Conservation (phyloP, 2,888 invertebrate species). For the Meteorus colon region DNA sequence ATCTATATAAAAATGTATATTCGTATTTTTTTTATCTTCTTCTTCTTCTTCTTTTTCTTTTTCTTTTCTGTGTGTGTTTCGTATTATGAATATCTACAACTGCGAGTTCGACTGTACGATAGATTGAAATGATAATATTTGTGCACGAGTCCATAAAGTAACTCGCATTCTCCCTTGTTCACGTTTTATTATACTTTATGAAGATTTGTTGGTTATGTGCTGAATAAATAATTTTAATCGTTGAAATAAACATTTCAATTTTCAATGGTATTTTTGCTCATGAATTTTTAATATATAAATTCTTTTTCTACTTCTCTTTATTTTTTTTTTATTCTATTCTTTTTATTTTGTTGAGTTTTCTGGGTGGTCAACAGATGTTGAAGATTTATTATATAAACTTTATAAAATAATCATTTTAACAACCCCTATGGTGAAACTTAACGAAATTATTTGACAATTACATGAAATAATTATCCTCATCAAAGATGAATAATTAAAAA, state of each 20-base stretch:
- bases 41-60: too few relatives aligned
- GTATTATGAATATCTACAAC: neutral
- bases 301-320: neutral
- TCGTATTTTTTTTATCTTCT: too few relatives aligned
- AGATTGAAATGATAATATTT: constrained; percentile 36
- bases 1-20: too few relatives aligned
- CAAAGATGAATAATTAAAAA: too few relatives aligned
- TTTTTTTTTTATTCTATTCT: neutral
- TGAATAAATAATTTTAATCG: constrained; percentile 32
- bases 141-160: constrained; percentile 21
- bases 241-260: constrained; percentile 2
- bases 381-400: neutral
- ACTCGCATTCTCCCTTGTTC: neutral
- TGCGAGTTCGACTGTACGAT: neutral
- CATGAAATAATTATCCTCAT: too few relatives aligned
- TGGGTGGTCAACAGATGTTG: too few relatives aligned
- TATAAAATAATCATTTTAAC: too few relatives aligned
- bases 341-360: too few relatives aligned
- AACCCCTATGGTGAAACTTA: too few relatives aligned
- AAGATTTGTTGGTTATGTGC: constrained; percentile 17
- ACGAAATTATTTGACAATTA: too few relatives aligned
- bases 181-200: neutral
- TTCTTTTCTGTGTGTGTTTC: too few relatives aligned
- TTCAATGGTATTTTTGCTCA: neutral
- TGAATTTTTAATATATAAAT: constrained; percentile 31